Evolutionary conservation across 2,113 vertebrate genomes (phyloP).

Genomic region (Crotalus viridis): DNA sequence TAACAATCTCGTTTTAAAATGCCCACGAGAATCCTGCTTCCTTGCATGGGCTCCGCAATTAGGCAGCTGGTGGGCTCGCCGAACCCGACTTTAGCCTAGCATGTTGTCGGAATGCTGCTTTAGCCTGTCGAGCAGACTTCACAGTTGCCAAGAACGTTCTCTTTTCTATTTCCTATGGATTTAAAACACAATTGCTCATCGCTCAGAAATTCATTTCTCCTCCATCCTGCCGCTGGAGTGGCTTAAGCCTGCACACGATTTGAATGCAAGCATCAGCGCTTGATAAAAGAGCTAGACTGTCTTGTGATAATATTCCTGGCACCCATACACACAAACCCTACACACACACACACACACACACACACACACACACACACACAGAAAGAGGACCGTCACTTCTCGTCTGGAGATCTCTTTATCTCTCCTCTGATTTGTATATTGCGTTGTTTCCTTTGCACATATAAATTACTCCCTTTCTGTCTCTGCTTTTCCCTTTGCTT

Average conservation of each 20-base stretch:
- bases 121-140: not conserved
- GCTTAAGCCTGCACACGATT: not conserved
- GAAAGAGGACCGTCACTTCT: not conserved
- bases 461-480: slow-evolving; percentile 17
- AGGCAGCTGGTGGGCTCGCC: not conserved
- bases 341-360: not conserved
- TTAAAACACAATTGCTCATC: not conserved
- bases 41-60: not conserved
- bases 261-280: not conserved
- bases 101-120: not conserved
- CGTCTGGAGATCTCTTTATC: slow-evolving; percentile 23
- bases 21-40: not conserved
- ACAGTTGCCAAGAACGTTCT: fast-evolving
- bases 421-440: slow-evolving; percentile 40
- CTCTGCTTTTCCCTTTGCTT: not conserved
- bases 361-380: not conserved
- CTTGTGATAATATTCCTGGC: not conserved
- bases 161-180: not conserved
- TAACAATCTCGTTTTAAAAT: not conserved
- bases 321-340: not conserved
- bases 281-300: slow-evolving; percentile 15
- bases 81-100: not conserved
- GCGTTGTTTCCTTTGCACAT: slow-evolving; percentile 30
- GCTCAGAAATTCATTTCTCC: slow-evolving; percentile 16
- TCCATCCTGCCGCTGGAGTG: not conserved